Percentiles rank a stretch among this genome's conserved stretches.
Evolutionary conservation across 2,797 vertebrate species (phyloP).

Genomic region (Schizopygopsis malacanthus): DNA sequence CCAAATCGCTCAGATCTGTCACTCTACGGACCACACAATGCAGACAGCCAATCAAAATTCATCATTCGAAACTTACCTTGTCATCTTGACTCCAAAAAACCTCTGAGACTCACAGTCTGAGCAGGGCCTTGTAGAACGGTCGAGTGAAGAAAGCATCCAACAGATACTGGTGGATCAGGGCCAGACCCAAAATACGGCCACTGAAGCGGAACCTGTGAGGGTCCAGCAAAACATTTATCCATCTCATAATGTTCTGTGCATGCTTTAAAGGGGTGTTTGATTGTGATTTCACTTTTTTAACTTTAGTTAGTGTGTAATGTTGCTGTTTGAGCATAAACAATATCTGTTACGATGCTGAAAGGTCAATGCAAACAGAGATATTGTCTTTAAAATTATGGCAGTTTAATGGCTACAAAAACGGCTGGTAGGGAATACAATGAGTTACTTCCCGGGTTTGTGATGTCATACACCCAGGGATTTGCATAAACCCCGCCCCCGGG

Average conservation of each 20-base stretch:
- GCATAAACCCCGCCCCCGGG: too few species aligned
- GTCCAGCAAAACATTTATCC: not conserved
- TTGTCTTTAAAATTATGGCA: too few species aligned
- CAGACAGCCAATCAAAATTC: not conserved
- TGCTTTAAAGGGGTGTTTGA: too few species aligned
- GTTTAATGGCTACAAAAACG: too few species aligned
- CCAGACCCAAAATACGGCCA: slow-evolving; percentile 94
- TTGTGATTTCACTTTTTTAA: too few species aligned
- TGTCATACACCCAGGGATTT: too few species aligned
- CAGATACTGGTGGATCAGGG: slow-evolving; percentile 96
- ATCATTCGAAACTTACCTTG: not conserved
- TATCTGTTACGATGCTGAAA: too few species aligned
- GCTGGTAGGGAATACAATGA: too few species aligned
- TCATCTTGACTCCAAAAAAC: not conserved
- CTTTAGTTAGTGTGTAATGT: too few species aligned
- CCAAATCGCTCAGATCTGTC: slow-evolving; percentile 94
- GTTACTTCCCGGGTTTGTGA: too few species aligned
- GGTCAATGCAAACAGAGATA: too few species aligned
- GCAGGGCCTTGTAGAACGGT: slow-evolving; percentile 94
- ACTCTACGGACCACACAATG: slow-evolving; percentile 73
- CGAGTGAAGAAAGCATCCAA: slow-evolving; percentile 89
- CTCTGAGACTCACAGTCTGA: slow-evolving; percentile 87
- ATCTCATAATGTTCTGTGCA: not conserved
- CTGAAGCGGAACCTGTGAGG: slow-evolving; percentile 93
- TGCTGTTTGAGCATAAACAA: too few species aligned